Evolutionary conservation across 2,797 vertebrate genomes (phyloP).

Genomic region (Cuculus canorus): DNA sequence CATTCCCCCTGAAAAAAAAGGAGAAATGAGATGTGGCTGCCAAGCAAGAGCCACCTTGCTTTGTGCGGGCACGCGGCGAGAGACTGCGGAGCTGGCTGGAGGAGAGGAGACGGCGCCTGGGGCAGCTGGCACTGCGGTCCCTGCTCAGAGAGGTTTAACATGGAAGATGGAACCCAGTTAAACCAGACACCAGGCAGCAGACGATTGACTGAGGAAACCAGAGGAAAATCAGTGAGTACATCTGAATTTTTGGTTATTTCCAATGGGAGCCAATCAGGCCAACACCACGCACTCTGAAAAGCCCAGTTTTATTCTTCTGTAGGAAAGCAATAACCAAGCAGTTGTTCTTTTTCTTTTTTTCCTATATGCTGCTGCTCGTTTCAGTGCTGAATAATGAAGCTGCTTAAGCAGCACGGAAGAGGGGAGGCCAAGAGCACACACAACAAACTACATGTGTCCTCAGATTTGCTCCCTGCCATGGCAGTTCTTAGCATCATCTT

Average conservation of each 20-base stretch:
- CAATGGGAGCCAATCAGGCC: background rate
- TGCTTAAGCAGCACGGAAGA: accelerated
- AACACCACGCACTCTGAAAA: background rate
- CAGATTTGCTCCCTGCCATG: background rate
- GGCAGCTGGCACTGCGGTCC: background rate
- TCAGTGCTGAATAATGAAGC: background rate
- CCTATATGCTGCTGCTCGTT: background rate
- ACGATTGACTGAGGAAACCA: accelerated
- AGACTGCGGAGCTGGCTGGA: background rate
- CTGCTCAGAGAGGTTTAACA: accelerated
- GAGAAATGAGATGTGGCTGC: background rate
- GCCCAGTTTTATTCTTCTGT: background rate
- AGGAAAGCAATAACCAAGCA: background rate
- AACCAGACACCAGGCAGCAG: background rate
- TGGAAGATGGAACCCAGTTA: background rate
- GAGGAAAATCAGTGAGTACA: background rate
- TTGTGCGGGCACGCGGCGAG: accelerated
- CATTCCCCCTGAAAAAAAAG: background rate
- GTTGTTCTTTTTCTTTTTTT: background rate
- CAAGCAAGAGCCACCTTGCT: accelerated
- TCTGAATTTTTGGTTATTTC: background rate
- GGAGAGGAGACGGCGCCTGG: accelerated
- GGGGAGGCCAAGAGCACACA: background rate
- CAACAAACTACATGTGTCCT: accelerated
- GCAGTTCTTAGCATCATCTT: accelerated